Evolutionary conservation across 2,113 vertebrate genomes (phyloP), one percentile per base, ranked within the genome.

Genomic region (Solea senegalensis): DNA sequence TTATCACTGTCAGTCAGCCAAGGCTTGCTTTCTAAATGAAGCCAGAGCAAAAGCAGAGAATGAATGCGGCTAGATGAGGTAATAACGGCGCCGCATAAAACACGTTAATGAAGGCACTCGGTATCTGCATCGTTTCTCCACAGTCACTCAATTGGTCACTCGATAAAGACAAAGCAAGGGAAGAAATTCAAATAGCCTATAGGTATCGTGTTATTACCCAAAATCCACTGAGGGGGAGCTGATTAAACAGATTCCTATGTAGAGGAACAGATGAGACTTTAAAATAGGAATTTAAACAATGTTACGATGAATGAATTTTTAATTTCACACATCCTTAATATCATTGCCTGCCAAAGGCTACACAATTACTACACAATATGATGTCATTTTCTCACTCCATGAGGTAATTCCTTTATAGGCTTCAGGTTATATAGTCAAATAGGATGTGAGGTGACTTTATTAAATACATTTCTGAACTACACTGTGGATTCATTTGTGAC

Each of bases 1-100:
- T 75, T n/a, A 74, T 85, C 81, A 52, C 72, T 80, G 85, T 83
- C 89, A 88, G 70, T 88, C 88, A 79, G 14, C 43, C n/a, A 50
- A 34, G 61, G 66, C 39, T 27, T 4, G 51, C 72, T 68, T 53
- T 83, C 64, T 40, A 65, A 72, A 83, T 1, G 28, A 65, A 75
- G 59, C 50, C 68, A 2, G 65, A 66, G 72, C 62, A 44, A 45
- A 69, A 57, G 16, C 28, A 5, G 44, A 73, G 80, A 65, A 56
- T 45, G 41, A 75, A 26, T 10, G 6, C 64, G 73, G 82, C 78
- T 68, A 62, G 72, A 81, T 82, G 69, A 82, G 72, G 69, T 59
- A 84, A 86, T 85, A 69, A 80, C 40, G 68, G 43, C 3, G 51
- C 63, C 8, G 63, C 55, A 16, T 69, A 51, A 55, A 60, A 65